These are phyloP conservation scores for Pogonophryne albipinna DNA, from an alignment of 2,797 vertebrate species.

Conservation along the genomic window DNA sequence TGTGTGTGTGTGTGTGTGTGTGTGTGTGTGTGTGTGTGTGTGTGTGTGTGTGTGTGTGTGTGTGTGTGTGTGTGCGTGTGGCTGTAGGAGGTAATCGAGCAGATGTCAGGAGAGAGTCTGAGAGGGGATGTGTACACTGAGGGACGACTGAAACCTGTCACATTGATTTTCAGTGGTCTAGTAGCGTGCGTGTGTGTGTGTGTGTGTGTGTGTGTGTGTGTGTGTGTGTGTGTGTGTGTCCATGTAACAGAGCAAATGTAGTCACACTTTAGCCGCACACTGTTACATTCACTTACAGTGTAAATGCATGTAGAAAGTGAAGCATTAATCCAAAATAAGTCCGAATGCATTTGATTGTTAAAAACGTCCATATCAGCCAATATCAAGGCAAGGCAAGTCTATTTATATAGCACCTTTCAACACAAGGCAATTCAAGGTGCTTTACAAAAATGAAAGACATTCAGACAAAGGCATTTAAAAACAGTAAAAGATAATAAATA, in stretches of 20 bases:
- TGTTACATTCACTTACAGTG: slow-evolving; percentile 10
- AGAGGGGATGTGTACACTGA: slow-evolving; percentile 82
- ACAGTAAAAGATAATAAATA: too few relatives aligned
- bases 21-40: slow-evolving; percentile 32
- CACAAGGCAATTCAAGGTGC: too few relatives aligned
- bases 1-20: slow-evolving; percentile 24
- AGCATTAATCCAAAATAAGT: slow-evolving; percentile 23
- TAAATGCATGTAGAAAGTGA: slow-evolving; percentile 8
- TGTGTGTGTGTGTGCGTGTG: slow-evolving; percentile 27
- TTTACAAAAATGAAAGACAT: too few relatives aligned
- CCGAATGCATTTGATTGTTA: slow-evolving; percentile 19
- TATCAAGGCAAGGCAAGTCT: too few relatives aligned
- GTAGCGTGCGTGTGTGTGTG: slow-evolving; percentile 34
- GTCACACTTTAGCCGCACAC: slow-evolving; percentile 38
- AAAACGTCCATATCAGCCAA: slow-evolving; percentile 37
- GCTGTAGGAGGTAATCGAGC: slow-evolving; percentile 83
- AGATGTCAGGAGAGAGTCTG: slow-evolving; percentile 83
- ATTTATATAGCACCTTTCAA: too few relatives aligned
- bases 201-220: slow-evolving; percentile 32
- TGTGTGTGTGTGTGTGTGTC: slow-evolving; percentile 26
- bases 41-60: slow-evolving; percentile 19
- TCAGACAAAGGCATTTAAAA: too few relatives aligned
- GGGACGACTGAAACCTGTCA: slow-evolving; percentile 85
- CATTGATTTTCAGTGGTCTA: slow-evolving; percentile 80
- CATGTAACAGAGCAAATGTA: slow-evolving; percentile 49